Percentiles rank a stretch among this genome's conserved stretches.
phyloP scores from a whole-genome alignment of 1,140 invertebrate genomes.

The Nephila pilipes region DNA sequence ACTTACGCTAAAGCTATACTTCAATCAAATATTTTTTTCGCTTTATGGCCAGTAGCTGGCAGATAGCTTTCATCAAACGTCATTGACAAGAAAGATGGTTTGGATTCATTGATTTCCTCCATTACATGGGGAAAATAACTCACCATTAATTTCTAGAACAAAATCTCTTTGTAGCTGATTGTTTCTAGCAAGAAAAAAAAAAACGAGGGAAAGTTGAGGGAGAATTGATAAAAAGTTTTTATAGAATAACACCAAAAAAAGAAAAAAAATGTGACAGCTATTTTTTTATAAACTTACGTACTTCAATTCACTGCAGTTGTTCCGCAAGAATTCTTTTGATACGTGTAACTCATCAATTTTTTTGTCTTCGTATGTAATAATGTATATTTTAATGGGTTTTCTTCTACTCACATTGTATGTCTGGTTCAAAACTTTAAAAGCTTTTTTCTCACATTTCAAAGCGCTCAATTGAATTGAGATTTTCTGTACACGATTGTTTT shows the following conservation, averaged over 20 bases:
- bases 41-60: neutral
- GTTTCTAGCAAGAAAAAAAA: neutral
- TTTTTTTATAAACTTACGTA: neutral
- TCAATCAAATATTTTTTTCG: slow-evolving; percentile 52
- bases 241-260: no score
- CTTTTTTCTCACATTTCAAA: no score
- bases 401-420: no score
- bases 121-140: neutral
- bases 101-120: slow-evolving; percentile 20
- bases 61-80: slow-evolving; percentile 48
- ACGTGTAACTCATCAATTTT: no score
- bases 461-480: no score
- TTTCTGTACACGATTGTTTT: no score
- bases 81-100: slow-evolving; percentile 34
- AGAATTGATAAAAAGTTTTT: no score
- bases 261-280: neutral
- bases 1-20: neutral
- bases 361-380: no score
- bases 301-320: neutral
- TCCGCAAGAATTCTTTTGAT: neutral
- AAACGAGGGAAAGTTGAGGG: no score
- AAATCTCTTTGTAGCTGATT: neutral
- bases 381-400: no score
- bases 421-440: no score
- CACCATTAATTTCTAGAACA: neutral